These are phyloP conservation scores for Magallana gigas DNA, from an alignment of 1,140 invertebrate genomes.

Conservation along the genomic window DNA sequence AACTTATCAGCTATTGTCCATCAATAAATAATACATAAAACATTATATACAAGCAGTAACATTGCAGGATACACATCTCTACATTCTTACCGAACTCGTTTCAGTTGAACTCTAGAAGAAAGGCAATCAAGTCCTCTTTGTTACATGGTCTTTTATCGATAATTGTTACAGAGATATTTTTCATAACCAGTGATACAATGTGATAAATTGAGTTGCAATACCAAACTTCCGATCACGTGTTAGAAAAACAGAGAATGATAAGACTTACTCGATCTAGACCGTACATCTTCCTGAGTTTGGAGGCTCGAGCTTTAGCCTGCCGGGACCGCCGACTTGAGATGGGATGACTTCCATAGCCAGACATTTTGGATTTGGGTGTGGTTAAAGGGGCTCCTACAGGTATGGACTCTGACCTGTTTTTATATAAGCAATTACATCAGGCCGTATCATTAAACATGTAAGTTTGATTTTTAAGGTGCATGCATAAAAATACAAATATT, in stretches of 20 bases:
- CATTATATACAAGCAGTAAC: too few relatives aligned
- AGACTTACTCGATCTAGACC: constrained; percentile 63
- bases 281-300: constrained; percentile 76
- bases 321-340: constrained; percentile 72
- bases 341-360: constrained; percentile 62
- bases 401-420: constrained; percentile 49
- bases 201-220: too few relatives aligned
- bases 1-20: too few relatives aligned
- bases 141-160: background rate
- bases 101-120: constrained; percentile 4
- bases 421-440: too few relatives aligned
- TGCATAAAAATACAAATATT: too few relatives aligned
- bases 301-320: constrained; percentile 70
- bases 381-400: constrained; percentile 61
- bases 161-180: too few relatives aligned
- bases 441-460: too few relatives aligned
- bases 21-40: too few relatives aligned
- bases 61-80: background rate
- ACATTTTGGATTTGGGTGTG: constrained; percentile 68
- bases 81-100: constrained; percentile 33
- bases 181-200: too few relatives aligned
- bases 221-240: too few relatives aligned
- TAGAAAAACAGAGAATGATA: background rate
- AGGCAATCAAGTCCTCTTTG: background rate
- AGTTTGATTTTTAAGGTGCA: too few relatives aligned